Percentiles rank a stretch among this genome's conserved stretches.
These are phyloP conservation scores for Grammomys surdaster DNA, from an alignment of 2,113 vertebrate genomes.

Conservation along the genomic window DNA sequence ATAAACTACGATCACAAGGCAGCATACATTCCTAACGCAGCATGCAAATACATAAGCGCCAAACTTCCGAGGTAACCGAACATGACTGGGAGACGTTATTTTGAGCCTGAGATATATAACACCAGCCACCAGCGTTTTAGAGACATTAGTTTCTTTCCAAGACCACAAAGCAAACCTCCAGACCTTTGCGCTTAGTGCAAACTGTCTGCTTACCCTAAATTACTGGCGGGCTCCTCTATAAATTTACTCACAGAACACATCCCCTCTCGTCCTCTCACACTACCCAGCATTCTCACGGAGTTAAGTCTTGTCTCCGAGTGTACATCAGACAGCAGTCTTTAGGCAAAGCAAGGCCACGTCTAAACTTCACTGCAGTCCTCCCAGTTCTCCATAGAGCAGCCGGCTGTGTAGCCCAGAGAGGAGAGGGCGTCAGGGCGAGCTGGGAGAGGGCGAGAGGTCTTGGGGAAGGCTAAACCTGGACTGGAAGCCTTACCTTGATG, in stretches of 20 bases:
- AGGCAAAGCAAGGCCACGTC: rapidly evolving
- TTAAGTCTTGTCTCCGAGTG: not conserved
- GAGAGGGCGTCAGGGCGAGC: not conserved
- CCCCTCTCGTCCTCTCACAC: not conserved
- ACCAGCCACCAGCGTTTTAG: not conserved
- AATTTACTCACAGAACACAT: not conserved
- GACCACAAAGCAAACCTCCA: rapidly evolving
- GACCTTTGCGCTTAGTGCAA: not conserved
- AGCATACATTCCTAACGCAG: not conserved
- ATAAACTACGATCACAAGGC: not conserved
- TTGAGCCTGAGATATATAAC: rapidly evolving
- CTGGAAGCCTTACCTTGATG: not conserved
- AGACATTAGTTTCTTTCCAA: not conserved
- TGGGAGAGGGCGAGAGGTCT: rapidly evolving
- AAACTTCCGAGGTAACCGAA: not conserved
- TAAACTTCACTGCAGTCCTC: too few species aligned
- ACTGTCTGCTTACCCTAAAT: not conserved
- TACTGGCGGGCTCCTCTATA: not conserved
- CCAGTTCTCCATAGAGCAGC: not conserved
- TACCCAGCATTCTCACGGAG: not conserved
- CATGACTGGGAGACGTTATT: not conserved
- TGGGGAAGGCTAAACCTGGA: not conserved
- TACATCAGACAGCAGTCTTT: too few species aligned
- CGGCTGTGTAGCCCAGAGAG: rapidly evolving
- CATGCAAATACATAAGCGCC: not conserved